phyloP scores from a whole-genome alignment of 2,888 invertebrate species.

The Syritta pipiens region DNA sequence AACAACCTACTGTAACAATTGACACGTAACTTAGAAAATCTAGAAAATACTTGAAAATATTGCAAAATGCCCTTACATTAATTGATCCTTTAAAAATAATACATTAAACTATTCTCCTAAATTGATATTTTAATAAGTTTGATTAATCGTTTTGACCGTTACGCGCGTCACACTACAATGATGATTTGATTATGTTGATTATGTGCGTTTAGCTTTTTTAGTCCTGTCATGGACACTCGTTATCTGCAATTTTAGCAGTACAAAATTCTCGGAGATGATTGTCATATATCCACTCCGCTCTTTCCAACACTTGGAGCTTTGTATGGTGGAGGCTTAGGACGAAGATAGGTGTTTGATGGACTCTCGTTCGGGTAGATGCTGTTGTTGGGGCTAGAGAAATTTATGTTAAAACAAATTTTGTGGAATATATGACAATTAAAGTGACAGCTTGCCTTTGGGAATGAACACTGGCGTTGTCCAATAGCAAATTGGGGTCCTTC shows the following conservation, averaged over 20 bases:
- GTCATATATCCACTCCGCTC: conserved; percentile 78
- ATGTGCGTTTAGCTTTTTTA: conserved; percentile 15
- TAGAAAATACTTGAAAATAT: too few relatives aligned
- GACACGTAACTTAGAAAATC: too few relatives aligned
- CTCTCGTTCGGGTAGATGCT: conserved; percentile 81
- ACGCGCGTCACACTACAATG: too few relatives aligned
- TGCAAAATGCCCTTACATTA: too few relatives aligned
- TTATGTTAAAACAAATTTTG: background rate
- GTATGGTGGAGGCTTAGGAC: conserved; percentile 79
- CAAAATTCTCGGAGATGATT: conserved; percentile 78
- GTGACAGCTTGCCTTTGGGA: conserved; percentile 76
- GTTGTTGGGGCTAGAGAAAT: conserved; percentile 82
- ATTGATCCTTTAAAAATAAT: too few relatives aligned
- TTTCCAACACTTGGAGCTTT: conserved; percentile 75
- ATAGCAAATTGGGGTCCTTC: conserved; percentile 79
- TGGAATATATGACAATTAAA: background rate
- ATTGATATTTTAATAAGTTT: too few relatives aligned
- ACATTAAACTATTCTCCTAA: too few relatives aligned
- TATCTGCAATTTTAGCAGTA: conserved; percentile 74
- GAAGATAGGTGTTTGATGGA: conserved; percentile 79
- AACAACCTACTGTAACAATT: too few relatives aligned
- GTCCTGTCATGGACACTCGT: background rate
- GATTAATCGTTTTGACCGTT: too few relatives aligned
- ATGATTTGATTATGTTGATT: conserved; percentile 4
- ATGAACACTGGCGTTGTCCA: conserved; percentile 77